A percentile compares a stretch with the other conserved stretches of the same genome.
Conservation (phyloP, 2,797 vertebrate genomes). For the Coilia nasus region DNA sequence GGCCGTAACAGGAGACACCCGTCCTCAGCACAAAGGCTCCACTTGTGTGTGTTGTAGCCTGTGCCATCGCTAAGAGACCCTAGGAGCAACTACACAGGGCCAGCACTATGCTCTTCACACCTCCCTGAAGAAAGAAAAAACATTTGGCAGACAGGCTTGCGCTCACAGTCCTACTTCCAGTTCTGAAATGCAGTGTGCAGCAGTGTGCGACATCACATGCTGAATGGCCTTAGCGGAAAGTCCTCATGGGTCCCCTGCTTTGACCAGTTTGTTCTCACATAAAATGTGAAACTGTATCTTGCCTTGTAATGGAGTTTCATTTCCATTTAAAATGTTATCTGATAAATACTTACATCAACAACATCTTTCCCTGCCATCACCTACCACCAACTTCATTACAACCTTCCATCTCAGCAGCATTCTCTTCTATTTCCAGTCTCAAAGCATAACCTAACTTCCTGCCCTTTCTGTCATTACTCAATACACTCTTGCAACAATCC, state of each 20-base stretch:
- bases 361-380: neutral
- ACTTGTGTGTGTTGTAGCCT: conserved; percentile 53
- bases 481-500: neutral
- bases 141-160: conserved; percentile 49
- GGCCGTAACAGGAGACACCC: conserved; percentile 56
- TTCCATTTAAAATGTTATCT: conserved; percentile 18
- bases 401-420: neutral
- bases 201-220: neutral
- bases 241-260: neutral
- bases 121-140: conserved; percentile 55
- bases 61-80: conserved; percentile 53
- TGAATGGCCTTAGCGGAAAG: neutral
- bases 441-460: neutral
- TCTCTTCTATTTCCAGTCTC: neutral
- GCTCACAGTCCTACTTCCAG: conserved; percentile 28
- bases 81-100: conserved; percentile 50
- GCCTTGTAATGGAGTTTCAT: conserved; percentile 44
- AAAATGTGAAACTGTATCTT: neutral
- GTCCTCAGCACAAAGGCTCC: conserved; percentile 60
- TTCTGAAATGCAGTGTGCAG: conserved; percentile 25
- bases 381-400: neutral
- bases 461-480: neutral
- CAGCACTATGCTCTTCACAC: conserved; percentile 58
- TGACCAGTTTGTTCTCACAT: neutral
- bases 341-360: conserved; percentile 17